Base-by-base conservation (phyloP, 2,113 vertebrate genomes). In the Notechis scutatus region DNA sequence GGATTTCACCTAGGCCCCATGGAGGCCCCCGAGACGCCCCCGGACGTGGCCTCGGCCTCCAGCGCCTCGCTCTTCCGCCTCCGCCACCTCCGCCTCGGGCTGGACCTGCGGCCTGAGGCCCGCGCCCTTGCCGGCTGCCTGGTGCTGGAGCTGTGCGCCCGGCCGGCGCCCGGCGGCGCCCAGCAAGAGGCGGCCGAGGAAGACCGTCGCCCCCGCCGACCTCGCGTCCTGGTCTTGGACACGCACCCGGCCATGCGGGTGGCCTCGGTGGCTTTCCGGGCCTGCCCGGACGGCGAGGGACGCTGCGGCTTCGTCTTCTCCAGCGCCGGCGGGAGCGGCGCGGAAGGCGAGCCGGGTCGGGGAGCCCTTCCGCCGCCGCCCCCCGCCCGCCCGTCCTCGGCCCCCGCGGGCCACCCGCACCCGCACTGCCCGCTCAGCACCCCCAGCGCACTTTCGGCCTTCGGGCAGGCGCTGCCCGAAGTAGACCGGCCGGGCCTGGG, bases 61-160 rank as follows among this genome's bases (percentile, higher is more conserved):
- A 99, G 98, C 98, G 98, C 98, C 94, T 96, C 97, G 96, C 97
- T 97, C 96, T 99, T 99, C 97, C 97, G 96, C 94, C 97, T 99
- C 93, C 96, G 97, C 50, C 99, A 99, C 97, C 98, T 99, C 96
- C 98, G 98, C 96, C 97, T 99, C 94, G 98, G 98, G 96, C 97
- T 98, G 94, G 97, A 98, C 96, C 94, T 99, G 89, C 98, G 98
- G 97, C 99, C 99, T 59, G 98, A 97, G 0, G 94, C 98, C 92
- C 98, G 98, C 94, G 98, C 98, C 95, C 97, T 99, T 97, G 98
- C 98, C n/a, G 98, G 98, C 89, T 98, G 98, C 98, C 95, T 98
- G 97, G 98, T 99, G 89, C 97, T 99, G 94, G 98, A 99, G 93
- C 97, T 99, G 90, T 96, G 98, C 94, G 96, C 95, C 91, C 92